phyloP scores from a whole-genome alignment of 2,888 invertebrate genomes.

The Caenorhabditis auriculariae region DNA sequence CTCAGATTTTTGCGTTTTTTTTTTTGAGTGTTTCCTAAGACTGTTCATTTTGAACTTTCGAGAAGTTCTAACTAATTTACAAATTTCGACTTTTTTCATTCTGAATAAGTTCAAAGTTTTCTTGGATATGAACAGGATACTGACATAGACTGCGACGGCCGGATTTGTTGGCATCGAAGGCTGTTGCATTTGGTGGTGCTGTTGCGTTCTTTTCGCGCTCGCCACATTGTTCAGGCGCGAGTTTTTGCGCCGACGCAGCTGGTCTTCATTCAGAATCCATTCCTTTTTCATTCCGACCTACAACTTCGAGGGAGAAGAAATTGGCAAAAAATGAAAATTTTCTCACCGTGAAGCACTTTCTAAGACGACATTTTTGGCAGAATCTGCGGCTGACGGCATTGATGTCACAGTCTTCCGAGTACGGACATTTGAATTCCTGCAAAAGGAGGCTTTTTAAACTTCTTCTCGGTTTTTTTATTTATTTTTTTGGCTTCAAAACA shows the following conservation, averaged over 20 bases:
- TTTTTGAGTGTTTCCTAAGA: too few species aligned
- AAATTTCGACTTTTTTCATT: too few species aligned
- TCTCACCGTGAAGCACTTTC: constrained; percentile 78
- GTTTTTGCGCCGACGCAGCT: constrained; percentile 66
- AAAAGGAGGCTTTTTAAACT: not conserved
- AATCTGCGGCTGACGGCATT: constrained; percentile 71
- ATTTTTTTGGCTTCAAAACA: too few species aligned
- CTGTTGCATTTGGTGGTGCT: constrained; percentile 14
- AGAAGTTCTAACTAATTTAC: too few species aligned
- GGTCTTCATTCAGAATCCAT: constrained; percentile 93
- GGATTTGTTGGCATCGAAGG: constrained; percentile 15
- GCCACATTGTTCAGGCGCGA: constrained; percentile 55
- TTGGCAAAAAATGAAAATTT: not conserved
- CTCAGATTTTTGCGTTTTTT: too few species aligned
- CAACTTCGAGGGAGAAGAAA: constrained; percentile 9
- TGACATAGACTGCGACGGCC: constrained; percentile 27
- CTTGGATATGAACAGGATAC: too few species aligned
- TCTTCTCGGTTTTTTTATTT: not conserved
- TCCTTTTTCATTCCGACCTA: constrained; percentile 93
- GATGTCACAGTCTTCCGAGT: constrained; percentile 60
- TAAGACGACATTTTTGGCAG: constrained; percentile 90
- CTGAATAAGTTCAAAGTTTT: too few species aligned
- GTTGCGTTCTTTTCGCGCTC: constrained; percentile 15
- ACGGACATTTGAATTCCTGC: constrained; percentile 62
- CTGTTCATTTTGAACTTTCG: too few species aligned